Evolutionary conservation across 2,888 invertebrate genomes (phyloP).

Genomic region (Beris morrisii): DNA sequence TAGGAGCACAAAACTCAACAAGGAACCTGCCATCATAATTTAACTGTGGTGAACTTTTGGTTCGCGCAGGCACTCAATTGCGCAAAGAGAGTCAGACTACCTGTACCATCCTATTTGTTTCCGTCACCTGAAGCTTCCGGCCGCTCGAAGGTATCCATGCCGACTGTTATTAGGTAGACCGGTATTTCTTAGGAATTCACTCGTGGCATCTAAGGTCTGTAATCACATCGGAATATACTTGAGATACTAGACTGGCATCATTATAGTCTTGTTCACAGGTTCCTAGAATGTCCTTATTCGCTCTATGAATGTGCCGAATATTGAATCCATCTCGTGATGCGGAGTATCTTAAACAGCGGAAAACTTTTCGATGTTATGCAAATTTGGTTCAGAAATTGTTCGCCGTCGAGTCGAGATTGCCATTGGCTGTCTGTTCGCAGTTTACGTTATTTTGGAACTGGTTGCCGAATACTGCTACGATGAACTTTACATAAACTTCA

Average conservation of each 20-base stretch:
- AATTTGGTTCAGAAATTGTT: slow-evolving; percentile 27
- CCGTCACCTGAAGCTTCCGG: too few relatives aligned
- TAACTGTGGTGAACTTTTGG: too few relatives aligned
- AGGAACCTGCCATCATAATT: too few relatives aligned
- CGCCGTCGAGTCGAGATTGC: background rate
- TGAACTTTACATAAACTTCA: slow-evolving; percentile 27
- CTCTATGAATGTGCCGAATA: slow-evolving; percentile 1
- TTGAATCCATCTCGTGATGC: slow-evolving; percentile 23
- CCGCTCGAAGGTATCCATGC: too few relatives aligned
- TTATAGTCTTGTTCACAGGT: background rate
- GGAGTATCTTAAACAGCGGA: slow-evolving; percentile 28
- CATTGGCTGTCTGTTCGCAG: background rate
- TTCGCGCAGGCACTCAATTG: too few relatives aligned
- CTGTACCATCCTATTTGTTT: too few relatives aligned
- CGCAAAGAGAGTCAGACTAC: too few relatives aligned
- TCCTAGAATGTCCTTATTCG: background rate
- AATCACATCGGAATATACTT: slow-evolving; percentile 25
- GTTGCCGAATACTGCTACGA: background rate
- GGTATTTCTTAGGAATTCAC: slow-evolving; percentile 24
- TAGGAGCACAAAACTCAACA: too few relatives aligned
- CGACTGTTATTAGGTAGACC: slow-evolving; percentile 14
- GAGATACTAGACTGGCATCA: background rate
- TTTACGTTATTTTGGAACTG: slow-evolving; percentile 7
- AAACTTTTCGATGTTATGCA: slow-evolving; percentile 31
- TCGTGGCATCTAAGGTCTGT: slow-evolving; percentile 27